Base-by-base conservation (phyloP, 2,113 vertebrate species). In the Cacatua alba region DNA sequence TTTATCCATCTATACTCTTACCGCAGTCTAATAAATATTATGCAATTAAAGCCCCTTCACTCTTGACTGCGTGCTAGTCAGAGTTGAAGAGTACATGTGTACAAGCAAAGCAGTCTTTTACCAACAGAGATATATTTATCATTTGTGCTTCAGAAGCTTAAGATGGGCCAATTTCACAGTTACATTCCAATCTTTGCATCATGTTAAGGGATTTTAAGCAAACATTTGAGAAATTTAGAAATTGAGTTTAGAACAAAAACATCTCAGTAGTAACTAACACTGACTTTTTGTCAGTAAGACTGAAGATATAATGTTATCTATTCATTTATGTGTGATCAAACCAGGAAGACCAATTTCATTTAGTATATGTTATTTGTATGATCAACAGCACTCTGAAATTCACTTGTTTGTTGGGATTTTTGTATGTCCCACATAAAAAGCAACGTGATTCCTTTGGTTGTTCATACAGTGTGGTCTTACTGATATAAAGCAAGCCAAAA, bases 1-100 rank as follows among this genome's bases (percentile, higher is more conserved):
- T 90, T 84, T 87, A 89, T 97, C 82, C 81, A 55, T 60, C 55
- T 68, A 12, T 88, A 51, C 63, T 87, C 81, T 88, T 63, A 90
- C 90, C 88, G 77, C 84, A 94, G 82, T 87, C 63, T 83, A 79
- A 90, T 90, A 82, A 85, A 65, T 18, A 39, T 41, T 5, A 57
- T 81, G 37, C 90, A 71, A 31, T 88, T 81, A 93, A 95, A 96
- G 31, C 19, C 43, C n/a, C 84, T 83, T 67, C 62, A 70, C 13
- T 88, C 57, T 44, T 41, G 41, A 39, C 37, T 75, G 28, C 20
- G 24, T 81, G 48, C 33, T 87, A 49, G 60, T 31, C 33, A 68
- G 41, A 83, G 35, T 5, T 75, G 55, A 92, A 76, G 31, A 48
- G 25, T 7, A 28, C 33, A 25, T 16, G 16, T 4, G 13, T 7